phyloP scores from a whole-genome alignment of 2,888 invertebrate genomes.

The Cephonodes hylas region DNA sequence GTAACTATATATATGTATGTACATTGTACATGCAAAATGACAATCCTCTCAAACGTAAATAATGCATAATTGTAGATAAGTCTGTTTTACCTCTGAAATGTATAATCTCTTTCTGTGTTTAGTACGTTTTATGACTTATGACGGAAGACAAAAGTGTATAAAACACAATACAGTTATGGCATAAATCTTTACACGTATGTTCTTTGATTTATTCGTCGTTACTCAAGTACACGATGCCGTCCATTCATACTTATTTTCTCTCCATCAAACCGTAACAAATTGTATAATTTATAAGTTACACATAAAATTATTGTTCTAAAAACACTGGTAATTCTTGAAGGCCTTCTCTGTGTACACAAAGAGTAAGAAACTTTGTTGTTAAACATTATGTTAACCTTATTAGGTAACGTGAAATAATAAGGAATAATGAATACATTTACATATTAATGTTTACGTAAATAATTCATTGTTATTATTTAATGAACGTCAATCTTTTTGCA shows the following conservation, averaged over 20 bases:
- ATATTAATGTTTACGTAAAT: background rate
- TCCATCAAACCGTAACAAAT: background rate
- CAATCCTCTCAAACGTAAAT: no score
- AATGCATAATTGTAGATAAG: no score
- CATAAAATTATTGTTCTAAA: background rate
- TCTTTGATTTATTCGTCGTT: no score
- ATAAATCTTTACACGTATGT: no score
- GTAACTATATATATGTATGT: no score
- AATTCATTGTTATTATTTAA: background rate
- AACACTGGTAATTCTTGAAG: background rate
- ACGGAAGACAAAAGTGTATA: no score
- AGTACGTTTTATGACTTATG: no score
- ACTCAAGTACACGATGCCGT: slow-evolving; percentile 7
- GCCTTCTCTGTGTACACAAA: background rate
- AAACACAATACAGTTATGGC: no score
- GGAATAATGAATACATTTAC: background rate
- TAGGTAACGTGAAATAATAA: background rate
- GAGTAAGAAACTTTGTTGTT: background rate
- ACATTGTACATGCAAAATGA: no score
- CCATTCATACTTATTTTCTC: background rate
- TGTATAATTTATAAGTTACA: background rate
- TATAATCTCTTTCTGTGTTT: no score
- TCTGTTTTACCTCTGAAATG: no score
- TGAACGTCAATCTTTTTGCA: background rate
- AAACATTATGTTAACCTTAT: background rate